Conservation (phyloP, 2,888 invertebrate genomes). For the Oxystoma pomonae region DNA sequence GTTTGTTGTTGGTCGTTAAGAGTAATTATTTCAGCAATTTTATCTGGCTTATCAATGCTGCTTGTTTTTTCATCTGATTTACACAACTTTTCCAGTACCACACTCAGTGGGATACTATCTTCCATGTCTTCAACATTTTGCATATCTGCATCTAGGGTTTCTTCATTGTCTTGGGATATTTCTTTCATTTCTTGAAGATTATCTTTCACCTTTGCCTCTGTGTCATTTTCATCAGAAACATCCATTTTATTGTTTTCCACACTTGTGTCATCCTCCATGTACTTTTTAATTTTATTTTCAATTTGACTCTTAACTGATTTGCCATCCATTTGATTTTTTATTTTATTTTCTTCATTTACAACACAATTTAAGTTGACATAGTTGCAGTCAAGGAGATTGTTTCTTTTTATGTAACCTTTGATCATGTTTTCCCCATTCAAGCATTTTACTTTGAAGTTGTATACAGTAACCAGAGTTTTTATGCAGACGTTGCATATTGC, state of each 20-base stretch:
- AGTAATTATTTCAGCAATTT: too few relatives aligned
- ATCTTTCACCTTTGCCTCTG: not conserved
- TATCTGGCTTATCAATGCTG: not conserved
- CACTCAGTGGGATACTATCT: not conserved
- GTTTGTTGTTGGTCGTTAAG: too few relatives aligned
- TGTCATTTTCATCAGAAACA: conserved; percentile 8
- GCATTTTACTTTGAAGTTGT: conserved; percentile 36
- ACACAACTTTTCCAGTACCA: not conserved
- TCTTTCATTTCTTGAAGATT: not conserved
- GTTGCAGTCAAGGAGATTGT: conserved; percentile 30
- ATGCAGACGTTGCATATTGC: conserved; percentile 35
- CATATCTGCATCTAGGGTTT: not conserved
- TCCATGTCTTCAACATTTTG: not conserved
- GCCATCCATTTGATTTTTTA: conserved; percentile 16
- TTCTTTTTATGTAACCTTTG: conserved; percentile 29
- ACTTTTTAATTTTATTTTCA: conserved; percentile 19
- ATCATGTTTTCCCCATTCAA: conserved; percentile 34
- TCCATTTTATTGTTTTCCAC: conserved; percentile 3
- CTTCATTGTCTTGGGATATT: not conserved
- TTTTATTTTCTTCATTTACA: conserved; percentile 25
- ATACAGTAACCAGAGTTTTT: conserved; percentile 30
- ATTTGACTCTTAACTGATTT: conserved; percentile 11
- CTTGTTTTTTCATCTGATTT: not conserved
- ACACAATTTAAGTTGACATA: conserved; percentile 33
- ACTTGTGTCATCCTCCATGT: conserved; percentile 8